A percentile compares a stretch with the other conserved stretches of the same genome.
Evolutionary conservation across 1,140 invertebrate genomes (phyloP).

Genomic region (Helicoverpa armigera): DNA sequence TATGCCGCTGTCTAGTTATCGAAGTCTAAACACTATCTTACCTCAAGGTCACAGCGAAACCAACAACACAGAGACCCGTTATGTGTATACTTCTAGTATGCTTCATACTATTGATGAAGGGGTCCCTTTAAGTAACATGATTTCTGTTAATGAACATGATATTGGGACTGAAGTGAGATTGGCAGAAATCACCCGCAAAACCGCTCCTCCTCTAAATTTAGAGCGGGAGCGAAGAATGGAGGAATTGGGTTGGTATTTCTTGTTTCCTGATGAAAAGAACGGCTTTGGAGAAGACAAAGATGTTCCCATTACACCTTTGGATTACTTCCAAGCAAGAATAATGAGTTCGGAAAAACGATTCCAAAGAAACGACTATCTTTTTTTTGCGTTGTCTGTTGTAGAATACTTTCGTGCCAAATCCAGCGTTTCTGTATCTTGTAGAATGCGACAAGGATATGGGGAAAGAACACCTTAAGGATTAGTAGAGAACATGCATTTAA

Average conservation of each 20-base stretch:
- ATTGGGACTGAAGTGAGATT: background rate
- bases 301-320: background rate
- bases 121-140: too few relatives aligned
- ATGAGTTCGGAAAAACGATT: background rate
- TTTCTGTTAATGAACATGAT: too few relatives aligned
- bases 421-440: background rate
- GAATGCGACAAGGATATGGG: background rate
- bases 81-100: too few relatives aligned
- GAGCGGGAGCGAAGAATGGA: background rate
- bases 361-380: background rate
- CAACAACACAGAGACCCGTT: too few relatives aligned
- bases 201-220: background rate
- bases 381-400: background rate
- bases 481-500: background rate
- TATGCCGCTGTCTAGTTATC: too few relatives aligned
- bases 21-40: too few relatives aligned
- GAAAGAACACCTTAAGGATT: background rate
- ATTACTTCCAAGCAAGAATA: background rate
- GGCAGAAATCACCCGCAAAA: background rate
- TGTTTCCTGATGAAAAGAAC: background rate
- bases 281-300: background rate
- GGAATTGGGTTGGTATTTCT: slow-evolving; percentile 5
- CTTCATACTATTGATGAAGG: too few relatives aligned
- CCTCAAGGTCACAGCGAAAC: too few relatives aligned
- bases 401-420: background rate